Conservation (phyloP, 64 coral and sea anemone genomes). For the Platygyra sinensis region DNA sequence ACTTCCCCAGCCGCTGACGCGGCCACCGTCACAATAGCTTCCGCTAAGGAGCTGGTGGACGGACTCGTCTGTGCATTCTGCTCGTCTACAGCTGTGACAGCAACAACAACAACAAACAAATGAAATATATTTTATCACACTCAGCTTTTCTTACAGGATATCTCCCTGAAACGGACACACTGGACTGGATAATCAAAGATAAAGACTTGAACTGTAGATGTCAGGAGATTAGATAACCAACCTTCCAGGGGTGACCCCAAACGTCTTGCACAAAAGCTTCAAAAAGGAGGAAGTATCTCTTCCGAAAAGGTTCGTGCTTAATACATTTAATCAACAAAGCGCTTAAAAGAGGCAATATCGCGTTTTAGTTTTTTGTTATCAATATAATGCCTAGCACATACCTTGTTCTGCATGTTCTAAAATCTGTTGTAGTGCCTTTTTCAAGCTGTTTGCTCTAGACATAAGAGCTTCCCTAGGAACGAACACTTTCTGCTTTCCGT, state of each 20-base stretch:
- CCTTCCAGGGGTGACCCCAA: not conserved
- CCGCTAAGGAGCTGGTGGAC: constrained; percentile 74
- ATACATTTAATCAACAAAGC: too few species aligned
- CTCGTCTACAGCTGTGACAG: constrained; percentile 85
- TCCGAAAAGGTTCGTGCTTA: too few species aligned
- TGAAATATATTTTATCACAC: not conserved
- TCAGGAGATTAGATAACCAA: too few species aligned
- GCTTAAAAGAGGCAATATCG: too few species aligned
- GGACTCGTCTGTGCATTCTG: constrained; percentile 90
- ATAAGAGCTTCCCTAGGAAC: constrained; percentile 93
- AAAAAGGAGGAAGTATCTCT: not conserved
- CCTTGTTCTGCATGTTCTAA: constrained; percentile 95
- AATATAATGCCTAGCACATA: not conserved
- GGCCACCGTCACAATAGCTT: constrained; percentile 94
- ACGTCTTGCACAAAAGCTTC: not conserved
- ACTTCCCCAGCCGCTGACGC: constrained; percentile 67
- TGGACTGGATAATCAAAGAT: too few species aligned
- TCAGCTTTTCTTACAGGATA: too few species aligned
- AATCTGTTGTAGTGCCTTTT: constrained; percentile 95
- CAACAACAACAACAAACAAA: not conserved
- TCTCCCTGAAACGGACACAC: too few species aligned
- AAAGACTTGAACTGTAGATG: too few species aligned
- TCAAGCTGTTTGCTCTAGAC: constrained; percentile 98
- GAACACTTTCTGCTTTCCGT: constrained; percentile 90
- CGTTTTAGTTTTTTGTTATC: too few species aligned